Evolutionary conservation across 2,797 vertebrate species (phyloP).

Genomic region (Adrianichthys oophorus): DNA sequence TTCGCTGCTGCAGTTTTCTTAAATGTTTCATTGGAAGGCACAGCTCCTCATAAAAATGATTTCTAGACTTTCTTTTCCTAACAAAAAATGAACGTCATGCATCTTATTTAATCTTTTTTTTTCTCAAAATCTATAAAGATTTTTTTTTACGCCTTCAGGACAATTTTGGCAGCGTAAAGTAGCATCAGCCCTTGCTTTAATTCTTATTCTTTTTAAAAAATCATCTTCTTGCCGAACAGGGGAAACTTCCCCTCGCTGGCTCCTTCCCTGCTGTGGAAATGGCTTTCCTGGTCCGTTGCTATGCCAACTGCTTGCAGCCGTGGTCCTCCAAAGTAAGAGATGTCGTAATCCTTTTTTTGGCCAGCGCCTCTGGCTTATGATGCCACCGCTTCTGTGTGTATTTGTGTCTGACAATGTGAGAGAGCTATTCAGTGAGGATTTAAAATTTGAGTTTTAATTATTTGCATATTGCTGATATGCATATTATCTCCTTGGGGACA

Average conservation of each 20-base stretch:
- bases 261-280: slow-evolving; percentile 82
- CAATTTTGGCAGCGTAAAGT: slow-evolving; percentile 18
- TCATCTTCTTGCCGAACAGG: slow-evolving; percentile 58
- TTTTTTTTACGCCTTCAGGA: slow-evolving; percentile 6
- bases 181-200: slow-evolving; percentile 15
- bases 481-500: slow-evolving; percentile 16
- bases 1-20: slow-evolving; percentile 15
- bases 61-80: slow-evolving; percentile 21
- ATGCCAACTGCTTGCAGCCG: slow-evolving; percentile 98
- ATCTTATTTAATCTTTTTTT: slow-evolving; percentile 7
- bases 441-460: slow-evolving; percentile 27
- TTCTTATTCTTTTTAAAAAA: slow-evolving; percentile 35
- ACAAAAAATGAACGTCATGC: slow-evolving; percentile 20
- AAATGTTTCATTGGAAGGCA: not conserved
- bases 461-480: slow-evolving; percentile 31
- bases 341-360: slow-evolving; percentile 79
- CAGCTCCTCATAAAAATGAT: slow-evolving; percentile 22
- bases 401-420: slow-evolving; percentile 25
- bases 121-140: not conserved
- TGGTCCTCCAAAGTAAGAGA: slow-evolving; percentile 99
- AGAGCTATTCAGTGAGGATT: slow-evolving; percentile 25
- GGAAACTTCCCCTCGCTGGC: slow-evolving; percentile 82
- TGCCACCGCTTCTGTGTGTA: slow-evolving; percentile 26
- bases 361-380: slow-evolving; percentile 44
- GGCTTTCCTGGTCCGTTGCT: slow-evolving; percentile 99